Conservation (phyloP, 2,113 vertebrate species). For the Euleptes europaea region DNA sequence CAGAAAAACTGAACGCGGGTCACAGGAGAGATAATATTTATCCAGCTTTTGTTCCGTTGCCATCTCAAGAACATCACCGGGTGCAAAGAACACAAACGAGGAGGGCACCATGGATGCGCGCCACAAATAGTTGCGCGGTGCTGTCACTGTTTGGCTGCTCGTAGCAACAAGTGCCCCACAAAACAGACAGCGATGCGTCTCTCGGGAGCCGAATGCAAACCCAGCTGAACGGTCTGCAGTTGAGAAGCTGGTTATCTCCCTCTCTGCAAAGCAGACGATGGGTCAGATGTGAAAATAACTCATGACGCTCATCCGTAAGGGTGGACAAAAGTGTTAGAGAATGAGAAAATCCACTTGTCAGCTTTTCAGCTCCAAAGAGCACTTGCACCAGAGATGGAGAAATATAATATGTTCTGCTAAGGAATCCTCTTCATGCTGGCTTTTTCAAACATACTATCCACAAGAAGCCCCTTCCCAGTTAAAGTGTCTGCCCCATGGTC, state of each 20-base stretch:
- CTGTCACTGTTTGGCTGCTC: constrained; percentile 1
- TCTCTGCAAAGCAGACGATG: neutral
- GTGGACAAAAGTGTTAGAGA: neutral
- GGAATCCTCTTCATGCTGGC: no score
- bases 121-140: rapidly evolving
- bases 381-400: neutral
- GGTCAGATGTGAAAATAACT: neutral
- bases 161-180: constrained; percentile 16
- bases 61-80: constrained; percentile 31
- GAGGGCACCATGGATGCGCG: constrained; percentile 33
- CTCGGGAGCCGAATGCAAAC: constrained; percentile 33
- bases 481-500: no score
- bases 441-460: no score
- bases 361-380: neutral
- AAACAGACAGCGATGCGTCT: constrained; percentile 21
- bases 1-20: constrained; percentile 36
- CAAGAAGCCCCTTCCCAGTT: no score
- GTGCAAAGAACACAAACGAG: constrained; percentile 53
- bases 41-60: constrained; percentile 32
- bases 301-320: no score
- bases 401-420: no score
- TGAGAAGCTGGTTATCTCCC: constrained; percentile 17
- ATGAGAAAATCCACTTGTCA: neutral
- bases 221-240: constrained; percentile 46
- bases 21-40: constrained; percentile 43